These are phyloP conservation scores for Drosophila barbarae DNA, from an alignment of 2,888 invertebrate genomes.

Conservation along the genomic window DNA sequence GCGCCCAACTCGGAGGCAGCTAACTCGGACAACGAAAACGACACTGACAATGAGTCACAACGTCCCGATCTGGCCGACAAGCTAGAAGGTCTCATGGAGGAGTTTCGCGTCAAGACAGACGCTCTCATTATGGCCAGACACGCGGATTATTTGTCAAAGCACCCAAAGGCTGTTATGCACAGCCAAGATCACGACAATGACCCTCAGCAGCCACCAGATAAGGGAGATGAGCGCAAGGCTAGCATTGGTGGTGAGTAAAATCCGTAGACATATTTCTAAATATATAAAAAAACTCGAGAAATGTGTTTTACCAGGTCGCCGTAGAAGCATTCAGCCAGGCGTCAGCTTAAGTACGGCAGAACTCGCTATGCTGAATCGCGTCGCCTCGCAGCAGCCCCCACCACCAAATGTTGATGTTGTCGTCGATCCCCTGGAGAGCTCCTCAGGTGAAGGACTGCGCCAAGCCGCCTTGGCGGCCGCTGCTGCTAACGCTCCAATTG, in stretches of 20 bases:
- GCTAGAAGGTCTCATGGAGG: conserved; percentile 86
- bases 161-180: conserved; percentile 79
- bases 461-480: conserved; percentile 49
- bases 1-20: conserved; percentile 29
- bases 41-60: conserved; percentile 81
- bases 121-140: conserved; percentile 83
- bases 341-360: conserved; percentile 83
- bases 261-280: neutral
- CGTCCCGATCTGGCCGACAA: conserved; percentile 86
- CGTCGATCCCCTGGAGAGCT: conserved; percentile 74
- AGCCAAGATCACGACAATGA: conserved; percentile 76
- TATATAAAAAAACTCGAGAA: neutral
- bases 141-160: conserved; percentile 82
- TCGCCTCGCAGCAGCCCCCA: conserved; percentile 78
- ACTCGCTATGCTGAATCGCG: conserved; percentile 82
- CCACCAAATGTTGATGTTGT: conserved; percentile 36
- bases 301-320: conserved; percentile 66
- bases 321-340: conserved; percentile 84
- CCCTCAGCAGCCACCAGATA: conserved; percentile 51
- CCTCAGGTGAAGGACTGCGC: conserved; percentile 67
- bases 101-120: conserved; percentile 86
- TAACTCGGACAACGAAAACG: conserved; percentile 80
- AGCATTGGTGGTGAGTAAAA: conserved; percentile 60
- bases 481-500: conserved; percentile 66
- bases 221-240: conserved; percentile 55